Evolutionary conservation across 2,888 invertebrate species (phyloP), one percentile per base, ranked within the genome.

Genomic region (Eudasyphora cyanicolor): DNA sequence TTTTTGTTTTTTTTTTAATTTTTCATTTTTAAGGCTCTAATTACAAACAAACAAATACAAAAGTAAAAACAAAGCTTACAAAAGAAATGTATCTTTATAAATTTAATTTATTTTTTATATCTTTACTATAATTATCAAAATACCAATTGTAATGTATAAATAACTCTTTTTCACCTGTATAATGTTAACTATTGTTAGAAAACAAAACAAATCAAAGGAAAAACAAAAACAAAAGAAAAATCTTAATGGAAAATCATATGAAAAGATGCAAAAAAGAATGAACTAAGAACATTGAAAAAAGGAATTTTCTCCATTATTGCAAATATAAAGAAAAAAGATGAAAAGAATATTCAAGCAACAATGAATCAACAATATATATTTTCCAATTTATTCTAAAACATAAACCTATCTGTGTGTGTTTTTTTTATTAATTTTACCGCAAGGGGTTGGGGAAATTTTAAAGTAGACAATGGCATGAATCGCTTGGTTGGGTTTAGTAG

Each of bases 1-100:
- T 91, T 91, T 89, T 89, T 86, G 73, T 74, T 79, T 79, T 29
- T 67, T 57, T 49, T 19, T 64, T 64, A n/a, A n/a, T 64, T 64
- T 35, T 35, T 67, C 17, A 14, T 67, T 42, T 51, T 57, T 51
- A 79, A 79, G 71, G 67, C 19, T 29, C 12, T 57, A 54, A 70
- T 19, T 67, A 38, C 62, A 71, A n/a, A 7, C 7, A 21, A n/a
- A 45, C 45, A 54, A 6, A n/a, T 35, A 17, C 7, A 62, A 67
- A 64, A 27, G 38, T 12, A 7, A 64, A 64, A 38, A 38, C 24
- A 19, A 67, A 80, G 83, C 29, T 67, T 42, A 79, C 29, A 73
- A 73, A 64, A 35, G 10, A 78, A 69, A 51, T 12, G 70, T n/a
- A n/a, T n/a, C n/a, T 67, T 67, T 76, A 51, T n/a, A n/a, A n/a